These are phyloP conservation scores for Polydrusus pterygomalis DNA, from an alignment of 2,888 invertebrate genomes.

Conservation along the genomic window DNA sequence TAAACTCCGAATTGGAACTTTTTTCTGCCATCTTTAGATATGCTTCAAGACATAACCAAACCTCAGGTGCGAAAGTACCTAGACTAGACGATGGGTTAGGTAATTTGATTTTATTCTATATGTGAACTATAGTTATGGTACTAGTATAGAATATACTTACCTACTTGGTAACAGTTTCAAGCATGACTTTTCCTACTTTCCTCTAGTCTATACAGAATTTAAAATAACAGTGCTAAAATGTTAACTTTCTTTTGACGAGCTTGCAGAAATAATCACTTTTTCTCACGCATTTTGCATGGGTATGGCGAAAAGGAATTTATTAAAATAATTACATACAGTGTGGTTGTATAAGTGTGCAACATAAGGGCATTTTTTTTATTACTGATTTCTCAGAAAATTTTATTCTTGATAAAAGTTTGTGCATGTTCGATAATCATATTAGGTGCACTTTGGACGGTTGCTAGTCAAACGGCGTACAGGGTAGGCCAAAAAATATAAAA, in stretches of 20 bases:
- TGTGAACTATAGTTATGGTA: slow-evolving; percentile 6
- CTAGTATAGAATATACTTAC: neutral
- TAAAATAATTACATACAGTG: no score
- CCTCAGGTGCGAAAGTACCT: slow-evolving; percentile 73
- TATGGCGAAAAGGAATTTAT: no score
- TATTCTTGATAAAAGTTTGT: no score
- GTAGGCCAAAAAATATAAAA: no score
- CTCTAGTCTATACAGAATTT: slow-evolving; percentile 5
- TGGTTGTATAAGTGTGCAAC: no score
- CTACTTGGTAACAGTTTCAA: slow-evolving; percentile 1
- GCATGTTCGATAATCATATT: no score
- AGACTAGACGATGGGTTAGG: slow-evolving; percentile 55
- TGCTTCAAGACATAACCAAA: slow-evolving; percentile 76
- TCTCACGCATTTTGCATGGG: no score
- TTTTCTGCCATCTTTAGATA: slow-evolving; percentile 85
- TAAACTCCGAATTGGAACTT: slow-evolving; percentile 85
- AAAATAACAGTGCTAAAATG: neutral
- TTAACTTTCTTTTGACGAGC: neutral
- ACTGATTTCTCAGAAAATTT: no score
- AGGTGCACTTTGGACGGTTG: no score
- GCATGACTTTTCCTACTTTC: slow-evolving; percentile 2
- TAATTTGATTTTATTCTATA: slow-evolving; percentile 37
- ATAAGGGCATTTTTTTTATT: no score
- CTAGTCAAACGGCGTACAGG: no score
- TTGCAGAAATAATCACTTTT: no score